A percentile compares a stretch with the other conserved stretches of the same genome.
Conservation (phyloP, 2,113 vertebrate genomes). For the Otocyon megalotis region DNA sequence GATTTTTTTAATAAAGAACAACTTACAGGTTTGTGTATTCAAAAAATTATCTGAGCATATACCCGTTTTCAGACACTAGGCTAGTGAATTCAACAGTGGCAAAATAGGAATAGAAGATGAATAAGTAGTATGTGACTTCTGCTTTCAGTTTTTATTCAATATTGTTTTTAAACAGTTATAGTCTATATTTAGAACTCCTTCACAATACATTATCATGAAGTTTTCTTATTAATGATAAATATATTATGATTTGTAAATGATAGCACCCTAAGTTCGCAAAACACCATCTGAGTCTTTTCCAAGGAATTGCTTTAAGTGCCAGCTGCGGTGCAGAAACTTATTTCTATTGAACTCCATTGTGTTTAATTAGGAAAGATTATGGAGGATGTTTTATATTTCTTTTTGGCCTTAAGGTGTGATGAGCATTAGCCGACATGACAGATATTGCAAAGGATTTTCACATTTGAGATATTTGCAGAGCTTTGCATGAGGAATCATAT, state of each 20-base stretch:
- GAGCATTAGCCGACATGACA: not conserved
- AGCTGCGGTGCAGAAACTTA: not conserved
- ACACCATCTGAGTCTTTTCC: not conserved
- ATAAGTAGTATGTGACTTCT: not conserved
- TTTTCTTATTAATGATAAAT: not conserved
- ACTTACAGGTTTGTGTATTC: not conserved
- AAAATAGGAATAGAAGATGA: not conserved
- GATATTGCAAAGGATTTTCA: not conserved
- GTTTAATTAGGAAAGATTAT: conserved; percentile 27
- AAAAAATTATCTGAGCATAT: not conserved
- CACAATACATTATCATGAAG: not conserved
- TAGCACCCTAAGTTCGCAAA: not conserved
- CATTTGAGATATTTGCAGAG: not conserved
- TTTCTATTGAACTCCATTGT: not conserved
- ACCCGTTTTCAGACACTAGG: not conserved
- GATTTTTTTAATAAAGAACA: not conserved
- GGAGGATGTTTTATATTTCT: not conserved
- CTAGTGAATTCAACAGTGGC: not conserved
- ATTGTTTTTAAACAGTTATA: not conserved
- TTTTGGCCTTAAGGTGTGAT: not conserved
- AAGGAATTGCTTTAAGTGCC: not conserved
- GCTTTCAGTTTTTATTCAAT: not conserved
- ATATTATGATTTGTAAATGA: not conserved
- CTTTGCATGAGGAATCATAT: not conserved
- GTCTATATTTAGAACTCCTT: not conserved